A percentile compares a stretch with the other conserved stretches of the same genome.
These are phyloP conservation scores for Spialia ferax DNA, from an alignment of 2,888 invertebrate species.

Conservation along the genomic window DNA sequence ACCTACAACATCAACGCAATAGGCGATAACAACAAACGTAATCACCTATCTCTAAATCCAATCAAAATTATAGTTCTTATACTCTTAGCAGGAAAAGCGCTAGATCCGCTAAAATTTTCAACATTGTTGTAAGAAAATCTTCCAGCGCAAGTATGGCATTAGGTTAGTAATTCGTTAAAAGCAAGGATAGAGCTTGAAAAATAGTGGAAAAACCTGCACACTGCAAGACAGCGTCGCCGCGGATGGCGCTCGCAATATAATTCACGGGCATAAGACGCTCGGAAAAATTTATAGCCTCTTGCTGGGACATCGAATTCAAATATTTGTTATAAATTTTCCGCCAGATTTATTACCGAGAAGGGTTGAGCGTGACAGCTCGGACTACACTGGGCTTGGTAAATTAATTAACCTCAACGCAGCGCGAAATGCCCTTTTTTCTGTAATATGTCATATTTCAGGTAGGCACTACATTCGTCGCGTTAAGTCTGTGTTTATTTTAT, in stretches of 20 bases:
- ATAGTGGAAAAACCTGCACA: conserved; percentile 53
- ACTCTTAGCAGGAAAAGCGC: not conserved
- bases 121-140: conserved; percentile 21
- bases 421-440: conserved; percentile 2
- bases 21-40: not conserved
- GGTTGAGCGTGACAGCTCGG: conserved; percentile 14
- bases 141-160: conserved; percentile 23
- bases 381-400: conserved; percentile 12
- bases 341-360: conserved; percentile 23
- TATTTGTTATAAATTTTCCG: conserved; percentile 16
- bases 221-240: conserved; percentile 48
- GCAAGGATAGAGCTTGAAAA: conserved; percentile 46
- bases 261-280: conserved; percentile 7
- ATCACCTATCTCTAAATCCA: conserved; percentile 1
- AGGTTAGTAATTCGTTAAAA: conserved; percentile 37
- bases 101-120: conserved; percentile 15
- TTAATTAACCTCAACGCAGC: conserved; percentile 18
- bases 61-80: not conserved
- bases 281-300: conserved; percentile 29
- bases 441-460: conserved; percentile 4
- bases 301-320: conserved; percentile 18
- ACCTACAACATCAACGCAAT: too few relatives aligned
- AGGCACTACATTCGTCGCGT: not conserved
- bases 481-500: not conserved
- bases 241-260: conserved; percentile 10